Conservation (phyloP, 2,888 invertebrate species). For the Omphaloscelis lunosa region DNA sequence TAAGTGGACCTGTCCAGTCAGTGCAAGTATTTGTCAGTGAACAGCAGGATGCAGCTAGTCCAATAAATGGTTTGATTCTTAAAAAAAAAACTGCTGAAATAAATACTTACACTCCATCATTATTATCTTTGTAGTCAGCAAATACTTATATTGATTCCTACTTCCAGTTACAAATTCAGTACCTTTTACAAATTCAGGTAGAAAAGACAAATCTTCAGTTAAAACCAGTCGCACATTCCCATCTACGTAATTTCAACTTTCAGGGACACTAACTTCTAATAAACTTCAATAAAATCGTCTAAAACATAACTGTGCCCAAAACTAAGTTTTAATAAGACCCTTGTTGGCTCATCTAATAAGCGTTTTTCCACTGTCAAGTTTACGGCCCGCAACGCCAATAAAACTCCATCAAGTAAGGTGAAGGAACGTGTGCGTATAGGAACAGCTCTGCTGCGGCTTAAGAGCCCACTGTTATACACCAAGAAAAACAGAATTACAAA, state of each 20-base stretch:
- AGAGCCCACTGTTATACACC: conserved; percentile 43
- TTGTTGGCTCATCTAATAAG: conserved; percentile 74
- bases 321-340: conserved; percentile 79
- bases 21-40: no score
- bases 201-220: neutral
- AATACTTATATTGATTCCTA: neutral
- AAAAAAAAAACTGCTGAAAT: neutral
- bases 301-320: conserved; percentile 58
- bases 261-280: conserved; percentile 47
- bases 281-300: conserved; percentile 53
- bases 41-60: neutral
- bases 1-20: no score
- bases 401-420: conserved; percentile 79
- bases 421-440: conserved; percentile 66
- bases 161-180: neutral
- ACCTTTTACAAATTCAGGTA: neutral
- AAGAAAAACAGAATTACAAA: conserved; percentile 52
- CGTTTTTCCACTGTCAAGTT: conserved; percentile 80
- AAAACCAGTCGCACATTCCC: neutral
- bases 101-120: neutral
- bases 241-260: conserved; percentile 27
- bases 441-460: conserved; percentile 60
- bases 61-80: neutral
- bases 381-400: conserved; percentile 81
- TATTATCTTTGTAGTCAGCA: neutral